Evolutionary conservation across 2,888 invertebrate species (phyloP), one percentile per base, ranked within the genome.

Genomic region (Syrista parreyssii): DNA sequence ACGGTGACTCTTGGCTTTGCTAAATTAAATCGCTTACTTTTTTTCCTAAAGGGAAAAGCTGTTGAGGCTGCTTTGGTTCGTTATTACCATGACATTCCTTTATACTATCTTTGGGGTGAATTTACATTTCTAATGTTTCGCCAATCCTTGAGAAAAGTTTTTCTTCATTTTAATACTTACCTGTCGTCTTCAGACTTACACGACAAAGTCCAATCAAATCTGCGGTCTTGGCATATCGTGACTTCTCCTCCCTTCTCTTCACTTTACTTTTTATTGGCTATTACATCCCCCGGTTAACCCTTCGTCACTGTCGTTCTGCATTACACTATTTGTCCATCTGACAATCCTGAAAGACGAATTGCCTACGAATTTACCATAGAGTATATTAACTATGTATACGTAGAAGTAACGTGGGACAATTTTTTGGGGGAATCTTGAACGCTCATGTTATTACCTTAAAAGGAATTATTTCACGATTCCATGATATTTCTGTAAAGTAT

Each of bases 21-120:
- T 74, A 82, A 82, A 82, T 82, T 76, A 79, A 82, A 78, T 31
- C 68, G 33, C 23, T 30, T 68, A 55, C 1, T 55, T 23, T 15
- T 23, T 9, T 55, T 55, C 23, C 55, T 9, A 55, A 55, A 55
- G 23, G 55, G 55, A 9, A 23, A 23, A 55, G 23, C 23, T 23
- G 6, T 55, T 23, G 23, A 23, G 55, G 55, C 55, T 23, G 23
- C 9, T 55, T 55, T 55, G 9, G 55, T 55, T 55, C 23, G 55
- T 55, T 55, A 55, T 55, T 55, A 15, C 23, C 23, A 55, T 2
- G 9, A 55, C 15, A 55, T 23, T 23, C 23, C 23, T 55, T 55
- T 9, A 23, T 2, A 6, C 23, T 55, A 55, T 9, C 23, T 23
- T 23, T 23, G 15, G 55, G 23, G 23, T 23, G 9, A 23, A 23